Conservation (phyloP, 2,888 invertebrate species). For the Drosophila kuntzei region DNA sequence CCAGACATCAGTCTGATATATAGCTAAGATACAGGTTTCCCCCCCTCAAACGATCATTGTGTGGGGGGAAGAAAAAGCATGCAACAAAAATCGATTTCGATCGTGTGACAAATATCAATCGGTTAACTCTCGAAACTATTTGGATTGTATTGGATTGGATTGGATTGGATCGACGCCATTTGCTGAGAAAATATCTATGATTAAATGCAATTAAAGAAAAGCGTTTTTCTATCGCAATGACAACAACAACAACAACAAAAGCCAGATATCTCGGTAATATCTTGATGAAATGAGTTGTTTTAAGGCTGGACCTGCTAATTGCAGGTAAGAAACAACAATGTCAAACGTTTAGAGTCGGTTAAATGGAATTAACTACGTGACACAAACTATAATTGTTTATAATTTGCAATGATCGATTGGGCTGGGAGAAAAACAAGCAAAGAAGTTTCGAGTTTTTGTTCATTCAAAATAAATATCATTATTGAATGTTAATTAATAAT, state of each 20-base stretch:
- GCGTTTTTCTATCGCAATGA: constrained; percentile 68
- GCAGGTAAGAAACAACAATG: constrained; percentile 58
- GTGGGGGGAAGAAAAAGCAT: constrained; percentile 27
- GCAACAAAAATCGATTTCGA: constrained; percentile 52
- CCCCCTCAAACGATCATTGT: constrained; percentile 14
- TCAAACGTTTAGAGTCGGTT: constrained; percentile 71
- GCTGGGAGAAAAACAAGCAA: neutral
- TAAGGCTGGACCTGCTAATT: constrained; percentile 73
- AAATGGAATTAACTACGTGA: constrained; percentile 81
- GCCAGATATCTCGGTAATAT: constrained; percentile 34
- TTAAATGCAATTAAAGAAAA: constrained; percentile 75
- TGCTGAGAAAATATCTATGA: constrained; percentile 63
- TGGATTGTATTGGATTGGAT: constrained; percentile 19
- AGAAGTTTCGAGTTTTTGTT: constrained; percentile 1
- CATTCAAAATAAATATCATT: constrained; percentile 10
- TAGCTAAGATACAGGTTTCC: constrained; percentile 52
- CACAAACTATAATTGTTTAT: constrained; percentile 73
- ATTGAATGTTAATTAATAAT: constrained; percentile 19
- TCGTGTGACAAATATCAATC: constrained; percentile 73
- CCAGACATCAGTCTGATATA: constrained; percentile 58
- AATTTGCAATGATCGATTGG: constrained; percentile 40
- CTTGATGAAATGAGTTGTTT: constrained; percentile 70
- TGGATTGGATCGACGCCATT: constrained; percentile 41
- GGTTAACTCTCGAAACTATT: constrained; percentile 20
- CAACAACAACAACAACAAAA: constrained; percentile 13